A percentile compares a stretch with the other conserved stretches of the same genome.
Conservation (phyloP, 2,888 invertebrate species). For the Perizoma affinitatum region DNA sequence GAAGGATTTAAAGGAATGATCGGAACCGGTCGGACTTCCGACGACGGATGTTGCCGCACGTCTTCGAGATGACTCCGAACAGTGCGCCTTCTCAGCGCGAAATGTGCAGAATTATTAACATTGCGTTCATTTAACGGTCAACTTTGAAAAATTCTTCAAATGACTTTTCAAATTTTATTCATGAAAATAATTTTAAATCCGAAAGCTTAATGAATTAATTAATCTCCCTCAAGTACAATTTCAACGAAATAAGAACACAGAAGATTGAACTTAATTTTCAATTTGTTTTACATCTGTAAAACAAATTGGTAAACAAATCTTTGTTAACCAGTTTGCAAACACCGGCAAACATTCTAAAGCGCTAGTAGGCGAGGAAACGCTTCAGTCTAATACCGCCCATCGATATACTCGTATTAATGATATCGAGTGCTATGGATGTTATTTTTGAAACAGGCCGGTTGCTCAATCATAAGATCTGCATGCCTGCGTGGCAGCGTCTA, state of each 20-base stretch:
- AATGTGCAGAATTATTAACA: constrained; percentile 35
- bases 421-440: constrained; percentile 20
- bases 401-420: constrained; percentile 12
- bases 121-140: constrained; percentile 38
- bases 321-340: constrained; percentile 27
- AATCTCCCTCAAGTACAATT: constrained; percentile 2
- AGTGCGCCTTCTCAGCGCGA: constrained; percentile 29
- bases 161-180: constrained; percentile 11
- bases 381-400: constrained; percentile 16
- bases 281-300: constrained; percentile 26
- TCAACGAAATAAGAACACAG: constrained; percentile 15
- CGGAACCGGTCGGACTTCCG: constrained; percentile 72
- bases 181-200: constrained; percentile 15
- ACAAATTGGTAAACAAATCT: too few species aligned
- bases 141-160: constrained; percentile 26
- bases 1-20: constrained; percentile 70
- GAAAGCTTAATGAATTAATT: constrained; percentile 16
- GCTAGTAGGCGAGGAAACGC: constrained; percentile 21
- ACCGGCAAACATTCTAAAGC: constrained; percentile 22
- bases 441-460: constrained; percentile 33
- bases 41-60: constrained; percentile 29
- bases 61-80: constrained; percentile 37
- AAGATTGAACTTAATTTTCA: constrained; percentile 15
- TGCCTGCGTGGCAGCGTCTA: constrained; percentile 51
- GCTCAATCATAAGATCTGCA: constrained; percentile 46